phyloP scores from a whole-genome alignment of 1,140 invertebrate genomes.

The Drosophila melanica region DNA sequence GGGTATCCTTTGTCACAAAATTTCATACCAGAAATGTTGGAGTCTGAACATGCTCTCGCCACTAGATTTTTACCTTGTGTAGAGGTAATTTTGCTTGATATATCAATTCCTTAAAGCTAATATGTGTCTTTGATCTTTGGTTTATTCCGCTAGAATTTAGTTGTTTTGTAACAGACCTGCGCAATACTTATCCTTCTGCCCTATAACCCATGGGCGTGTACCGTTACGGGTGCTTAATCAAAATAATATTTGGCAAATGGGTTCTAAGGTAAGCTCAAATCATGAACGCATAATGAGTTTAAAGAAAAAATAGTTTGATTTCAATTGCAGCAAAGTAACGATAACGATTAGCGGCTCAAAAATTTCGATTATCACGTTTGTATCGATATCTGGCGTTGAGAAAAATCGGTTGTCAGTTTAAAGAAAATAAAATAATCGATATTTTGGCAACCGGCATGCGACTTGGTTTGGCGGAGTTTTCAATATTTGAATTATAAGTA shows the following conservation, averaged over 20 bases:
- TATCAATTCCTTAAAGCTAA: too few species aligned
- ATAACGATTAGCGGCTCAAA: background rate
- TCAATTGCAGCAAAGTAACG: background rate
- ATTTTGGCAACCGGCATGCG: background rate
- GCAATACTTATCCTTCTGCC: background rate
- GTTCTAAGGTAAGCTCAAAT: too few species aligned
- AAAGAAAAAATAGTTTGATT: too few species aligned
- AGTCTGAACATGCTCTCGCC: too few species aligned
- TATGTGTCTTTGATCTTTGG: background rate
- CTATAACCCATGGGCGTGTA: background rate
- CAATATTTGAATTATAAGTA: background rate
- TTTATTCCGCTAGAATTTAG: background rate
- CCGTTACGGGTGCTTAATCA: background rate
- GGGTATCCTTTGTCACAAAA: too few species aligned
- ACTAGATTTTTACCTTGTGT: too few species aligned
- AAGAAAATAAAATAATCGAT: background rate
- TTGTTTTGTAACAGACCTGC: background rate
- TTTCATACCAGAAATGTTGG: too few species aligned
- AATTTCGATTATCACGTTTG: background rate
- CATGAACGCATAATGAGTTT: too few species aligned
- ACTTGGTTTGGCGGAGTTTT: background rate
- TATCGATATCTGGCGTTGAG: background rate
- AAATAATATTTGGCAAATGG: background rate
- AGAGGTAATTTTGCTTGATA: too few species aligned
- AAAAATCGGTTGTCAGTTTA: background rate